Evolutionary conservation across 2,797 vertebrate genomes (phyloP), one percentile per base, ranked within the genome.

Genomic region (Dryobates pubescens): DNA sequence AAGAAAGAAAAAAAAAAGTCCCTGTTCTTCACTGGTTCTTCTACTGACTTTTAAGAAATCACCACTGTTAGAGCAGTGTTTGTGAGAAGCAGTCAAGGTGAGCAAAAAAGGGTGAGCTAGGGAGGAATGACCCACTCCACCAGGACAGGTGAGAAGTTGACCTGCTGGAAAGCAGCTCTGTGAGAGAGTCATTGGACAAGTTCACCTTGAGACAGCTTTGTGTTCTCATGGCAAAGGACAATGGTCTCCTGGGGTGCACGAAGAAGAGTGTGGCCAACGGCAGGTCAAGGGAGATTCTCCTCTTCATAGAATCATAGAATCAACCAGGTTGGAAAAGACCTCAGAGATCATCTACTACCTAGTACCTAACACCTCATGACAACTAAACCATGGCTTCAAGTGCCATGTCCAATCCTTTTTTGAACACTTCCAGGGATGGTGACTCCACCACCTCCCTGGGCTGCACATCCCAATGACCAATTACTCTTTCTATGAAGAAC

Each of bases 21-120:
- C 27, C 3, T 17, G 4, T 45, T 95, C 26, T 16, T n/a, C 54
- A 17, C 36, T 6, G 7, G 9, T 72, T 15, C 6, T 59, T 41
- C 63, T 63, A 16, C 10, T 78, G 30, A 54, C 19, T 36, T 72
- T 62, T 77, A 78, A 80, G 26, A 12, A 9, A 17, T 67, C 23
- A 8, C 3, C 29, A 16, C 45, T 69, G 10, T 6, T 5, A 70
- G 3, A 34, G 18, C 20, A 34, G 3, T 4, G 0, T n/a, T 88
- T 77, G 34, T 4, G 5, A 70, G 10, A 20, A 64, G 30, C 26
- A 73, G 61, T 17, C 0, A 3, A 34, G 27, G 14, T 3, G 3
- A 8, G 7, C 16, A 51, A 38, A 38, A 29, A 10, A 1, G 5
- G 15, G 53, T 27, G 38, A 9, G 4, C 13, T 26, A 32, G 30